phyloP scores from a whole-genome alignment of 2,888 invertebrate genomes.

The Aricia artaxerxes region DNA sequence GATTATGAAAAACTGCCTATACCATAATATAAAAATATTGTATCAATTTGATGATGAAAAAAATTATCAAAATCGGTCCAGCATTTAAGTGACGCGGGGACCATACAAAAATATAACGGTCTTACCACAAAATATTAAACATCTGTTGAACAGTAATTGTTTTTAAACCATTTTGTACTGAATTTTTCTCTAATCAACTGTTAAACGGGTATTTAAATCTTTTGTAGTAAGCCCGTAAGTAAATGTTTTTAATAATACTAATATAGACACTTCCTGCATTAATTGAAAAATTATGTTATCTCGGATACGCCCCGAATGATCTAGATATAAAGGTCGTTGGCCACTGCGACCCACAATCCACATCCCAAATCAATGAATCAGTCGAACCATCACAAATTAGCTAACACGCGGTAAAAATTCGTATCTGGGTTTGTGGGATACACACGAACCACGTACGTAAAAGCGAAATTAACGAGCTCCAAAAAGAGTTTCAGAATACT shows the following conservation, averaged over 20 bases:
- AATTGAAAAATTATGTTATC: background rate
- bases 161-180: no score
- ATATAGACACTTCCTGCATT: background rate
- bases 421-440: constrained; percentile 29
- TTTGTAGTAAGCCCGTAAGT: no score
- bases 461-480: background rate
- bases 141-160: no score
- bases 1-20: no score
- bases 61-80: no score
- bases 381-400: constrained; percentile 30
- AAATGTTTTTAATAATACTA: background rate
- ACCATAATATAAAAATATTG: no score
- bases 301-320: constrained; percentile 9
- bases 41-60: no score
- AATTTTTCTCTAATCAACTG: no score
- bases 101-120: background rate
- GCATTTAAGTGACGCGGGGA: background rate
- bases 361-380: constrained; percentile 27
- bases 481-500: background rate
- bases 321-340: constrained; percentile 31
- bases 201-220: no score
- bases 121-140: no score
- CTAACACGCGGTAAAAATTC: constrained; percentile 27
- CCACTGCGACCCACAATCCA: constrained; percentile 31
- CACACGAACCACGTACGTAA: background rate